These are phyloP conservation scores for Ascidia mentula DNA, from an alignment of 23 tunicate species.

Conservation along the genomic window DNA sequence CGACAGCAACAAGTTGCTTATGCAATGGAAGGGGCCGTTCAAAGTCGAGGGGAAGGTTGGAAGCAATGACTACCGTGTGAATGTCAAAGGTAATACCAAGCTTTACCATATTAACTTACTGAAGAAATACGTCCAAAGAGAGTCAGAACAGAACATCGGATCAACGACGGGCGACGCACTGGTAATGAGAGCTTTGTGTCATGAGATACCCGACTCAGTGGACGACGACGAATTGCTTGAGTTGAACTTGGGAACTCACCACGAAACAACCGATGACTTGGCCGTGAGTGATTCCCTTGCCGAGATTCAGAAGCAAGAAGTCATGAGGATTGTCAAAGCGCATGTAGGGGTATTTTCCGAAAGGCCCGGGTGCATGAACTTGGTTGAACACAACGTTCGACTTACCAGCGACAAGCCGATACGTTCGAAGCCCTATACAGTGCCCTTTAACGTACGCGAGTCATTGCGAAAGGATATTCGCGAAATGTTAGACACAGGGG, in stretches of 20 bases:
- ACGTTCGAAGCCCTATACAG: slow-evolving; percentile 1
- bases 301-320: background rate
- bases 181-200: background rate
- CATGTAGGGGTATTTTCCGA: background rate
- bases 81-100: background rate
- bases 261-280: background rate
- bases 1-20: slow-evolving; percentile 17
- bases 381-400: background rate
- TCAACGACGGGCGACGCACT: background rate
- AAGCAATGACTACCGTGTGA: background rate
- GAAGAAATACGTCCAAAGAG: slow-evolving; percentile 14
- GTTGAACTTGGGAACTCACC: background rate
- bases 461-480: slow-evolving; percentile 1
- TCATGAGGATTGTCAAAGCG: background rate
- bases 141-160: background rate
- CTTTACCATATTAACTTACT: slow-evolving; percentile 14
- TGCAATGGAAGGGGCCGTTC: slow-evolving; percentile 34
- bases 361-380: background rate
- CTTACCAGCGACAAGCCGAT: background rate
- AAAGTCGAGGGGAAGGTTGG: background rate
- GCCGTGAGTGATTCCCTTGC: background rate
- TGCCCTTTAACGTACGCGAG: slow-evolving; percentile 17
- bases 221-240: background rate
- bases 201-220: slow-evolving; percentile 5
- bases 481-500: background rate